phyloP scores from a whole-genome alignment of 2,888 invertebrate species.

The Onchidella celtica region DNA sequence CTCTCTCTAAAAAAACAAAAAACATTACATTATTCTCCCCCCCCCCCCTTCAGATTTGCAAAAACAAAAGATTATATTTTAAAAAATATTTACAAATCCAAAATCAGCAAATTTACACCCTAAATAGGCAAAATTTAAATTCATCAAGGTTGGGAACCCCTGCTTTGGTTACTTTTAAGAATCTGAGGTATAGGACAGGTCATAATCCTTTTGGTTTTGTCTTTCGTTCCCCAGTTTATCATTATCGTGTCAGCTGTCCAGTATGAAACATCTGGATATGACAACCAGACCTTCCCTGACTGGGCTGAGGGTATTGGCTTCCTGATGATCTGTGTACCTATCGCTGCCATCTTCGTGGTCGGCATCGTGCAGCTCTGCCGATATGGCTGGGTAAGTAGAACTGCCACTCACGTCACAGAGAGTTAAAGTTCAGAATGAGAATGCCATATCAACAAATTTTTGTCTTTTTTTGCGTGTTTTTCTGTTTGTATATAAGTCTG shows the following conservation, averaged over 20 bases:
- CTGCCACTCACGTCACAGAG: too few species aligned
- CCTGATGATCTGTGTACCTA: constrained; percentile 59
- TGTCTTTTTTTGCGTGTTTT: not conserved
- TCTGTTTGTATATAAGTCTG: not conserved
- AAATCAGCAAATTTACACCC: too few species aligned
- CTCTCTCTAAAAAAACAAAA: too few species aligned
- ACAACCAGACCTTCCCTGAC: constrained; percentile 56
- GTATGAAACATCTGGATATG: constrained; percentile 60
- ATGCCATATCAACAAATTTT: not conserved
- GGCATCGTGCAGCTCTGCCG: constrained; percentile 44
- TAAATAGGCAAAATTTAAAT: too few species aligned
- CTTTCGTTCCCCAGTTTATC: constrained; percentile 62
- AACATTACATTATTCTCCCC: too few species aligned
- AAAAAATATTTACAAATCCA: too few species aligned
- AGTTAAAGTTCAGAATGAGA: not conserved
- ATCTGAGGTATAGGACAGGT: too few species aligned
- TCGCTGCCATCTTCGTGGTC: constrained; percentile 56
- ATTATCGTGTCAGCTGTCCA: constrained; percentile 63
- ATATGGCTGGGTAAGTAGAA: constrained; percentile 51
- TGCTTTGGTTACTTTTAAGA: too few species aligned
- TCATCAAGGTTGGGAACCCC: too few species aligned
- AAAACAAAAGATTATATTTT: too few species aligned
- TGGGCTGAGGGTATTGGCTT: constrained; percentile 64
- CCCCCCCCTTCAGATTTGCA: too few species aligned
- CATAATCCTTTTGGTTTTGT: too few species aligned